Percentiles rank a stretch among this genome's conserved stretches.
Evolutionary conservation across 2,113 vertebrate genomes (phyloP).

Genomic region (Malurus elegans): DNA sequence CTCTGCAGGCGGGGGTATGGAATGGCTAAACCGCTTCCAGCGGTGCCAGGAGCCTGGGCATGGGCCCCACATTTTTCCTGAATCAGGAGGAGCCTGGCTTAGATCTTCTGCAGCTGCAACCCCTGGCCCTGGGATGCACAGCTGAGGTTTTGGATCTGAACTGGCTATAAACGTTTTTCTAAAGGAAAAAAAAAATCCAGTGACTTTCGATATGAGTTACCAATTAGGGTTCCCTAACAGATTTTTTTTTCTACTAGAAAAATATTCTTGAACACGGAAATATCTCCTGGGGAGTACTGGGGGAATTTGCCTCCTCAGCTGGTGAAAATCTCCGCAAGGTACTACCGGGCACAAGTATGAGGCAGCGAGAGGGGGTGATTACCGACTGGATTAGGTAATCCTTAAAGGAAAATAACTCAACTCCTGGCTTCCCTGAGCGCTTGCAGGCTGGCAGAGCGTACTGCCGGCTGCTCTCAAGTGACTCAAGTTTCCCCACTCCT

Average conservation of each 20-base stretch:
- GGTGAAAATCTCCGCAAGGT: neutral
- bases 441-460: fast-evolving
- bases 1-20: neutral
- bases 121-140: fast-evolving
- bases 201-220: neutral
- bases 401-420: neutral
- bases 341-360: neutral
- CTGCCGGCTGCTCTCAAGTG: neutral
- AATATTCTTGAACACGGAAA: neutral
- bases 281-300: neutral
- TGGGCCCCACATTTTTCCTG: neutral
- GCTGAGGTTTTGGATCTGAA: neutral
- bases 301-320: fast-evolving
- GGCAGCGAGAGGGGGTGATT: neutral
- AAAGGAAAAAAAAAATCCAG: neutral
- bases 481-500: neutral
- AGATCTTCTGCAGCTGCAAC: neutral
- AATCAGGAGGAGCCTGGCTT: neutral
- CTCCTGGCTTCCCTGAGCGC: neutral
- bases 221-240: neutral
- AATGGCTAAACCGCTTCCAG: neutral
- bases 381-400: neutral
- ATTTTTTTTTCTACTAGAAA: neutral
- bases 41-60: neutral
- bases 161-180: neutral